Evolutionary conservation across 2,797 vertebrate species (phyloP), one percentile per base, ranked within the genome.

Genomic region (Microchirus variegatus): DNA sequence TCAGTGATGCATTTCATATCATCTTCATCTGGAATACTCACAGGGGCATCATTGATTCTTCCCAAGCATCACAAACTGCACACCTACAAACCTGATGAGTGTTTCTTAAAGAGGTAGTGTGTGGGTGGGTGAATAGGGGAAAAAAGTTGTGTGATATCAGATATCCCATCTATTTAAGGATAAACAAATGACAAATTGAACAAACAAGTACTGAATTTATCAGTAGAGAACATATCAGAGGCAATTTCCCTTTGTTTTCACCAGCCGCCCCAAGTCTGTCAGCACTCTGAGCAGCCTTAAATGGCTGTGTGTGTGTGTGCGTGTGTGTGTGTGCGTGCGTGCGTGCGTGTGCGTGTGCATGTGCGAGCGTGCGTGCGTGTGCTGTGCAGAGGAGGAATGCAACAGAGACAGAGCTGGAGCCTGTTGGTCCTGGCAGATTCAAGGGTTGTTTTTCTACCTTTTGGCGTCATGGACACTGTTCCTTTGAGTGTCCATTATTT

Each of bases 361-460:
- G n/a, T n/a, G n/a, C n/a, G n/a, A n/a, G n/a, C n/a, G n/a, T n/a
- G 40, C 1, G 40, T 26, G 26, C 5, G 26, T 26, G 26, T 68
- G 78, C 66, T 10, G 71, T 48, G 77, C 69, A 59, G 76, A 55
- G 65, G 67, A 90, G 90, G 89, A 90, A 92, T 90, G 89, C 70
- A 69, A 77, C 56, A 71, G 73, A 75, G 73, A 75, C 64, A 12
- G 59, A 63, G 60, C 81, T 50, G 73, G 50, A 70, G 80, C 64
- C 41, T 86, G 76, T 91, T 89, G 82, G 79, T 90, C 82, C 90
- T 91, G 89, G 90, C 89, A 82, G 75, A 75, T 80, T 82, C 69
- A 45, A 69, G 81, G 74, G 72, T 82, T 63, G 82, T 85, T 88
- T 88, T 87, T 87, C 87, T 87, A 88, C 88, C 87, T 86, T 70